Base-by-base conservation (phyloP, 2,888 invertebrate genomes). In the Cynaeus angustus region DNA sequence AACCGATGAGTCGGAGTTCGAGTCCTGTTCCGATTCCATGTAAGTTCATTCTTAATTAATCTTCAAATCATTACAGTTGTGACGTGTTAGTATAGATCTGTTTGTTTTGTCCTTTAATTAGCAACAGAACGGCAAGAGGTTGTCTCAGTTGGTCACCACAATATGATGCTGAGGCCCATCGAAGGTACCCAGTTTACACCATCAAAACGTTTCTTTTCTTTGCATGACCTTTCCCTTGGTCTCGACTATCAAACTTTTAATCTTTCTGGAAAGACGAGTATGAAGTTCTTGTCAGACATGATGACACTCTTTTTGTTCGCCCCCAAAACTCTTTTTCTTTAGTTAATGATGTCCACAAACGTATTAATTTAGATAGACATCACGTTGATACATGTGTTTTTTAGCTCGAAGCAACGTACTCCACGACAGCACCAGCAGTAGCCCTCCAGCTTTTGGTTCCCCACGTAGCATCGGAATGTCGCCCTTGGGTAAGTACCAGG, bases 1-100 rank as follows among this genome's bases (percentile, higher is more conserved):
- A 87, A 80, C 82, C 85, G 71, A 81, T 85, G 67, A 89, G 88
- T 78, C 84, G 88, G 59, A 88, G 88, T 75, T 89, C 89, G 64
- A 91, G 89, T 81, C 90, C 89, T 14, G 87, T 90, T 43, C 86
- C 88, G 16, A 88, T 90, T 79, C 89, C 90, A 62, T 86, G 89
- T 87, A 86, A 82, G 82, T 56, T 21, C 9, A 10, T 21, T 62
- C 61, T 28, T 14, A 2, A 13, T 10, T 13, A 13, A n/a, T n/a
- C 12, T 41, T 10, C 6, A 38, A 7, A 9, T 8, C 10, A 38
- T 38, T 38, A 14, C 28, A 12, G 50, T 50, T 33, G 62, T 62
- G 48, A 38, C 28, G 55, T 58, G 50, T 69, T 58, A 66, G 66
- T 70, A 70, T 66, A 66, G 61, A 53, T 13, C 26, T 55, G 50